A percentile compares a stretch with the other conserved stretches of the same genome.
phyloP scores from a whole-genome alignment of 2,113 vertebrate genomes.

The Prietella phreatophila region DNA sequence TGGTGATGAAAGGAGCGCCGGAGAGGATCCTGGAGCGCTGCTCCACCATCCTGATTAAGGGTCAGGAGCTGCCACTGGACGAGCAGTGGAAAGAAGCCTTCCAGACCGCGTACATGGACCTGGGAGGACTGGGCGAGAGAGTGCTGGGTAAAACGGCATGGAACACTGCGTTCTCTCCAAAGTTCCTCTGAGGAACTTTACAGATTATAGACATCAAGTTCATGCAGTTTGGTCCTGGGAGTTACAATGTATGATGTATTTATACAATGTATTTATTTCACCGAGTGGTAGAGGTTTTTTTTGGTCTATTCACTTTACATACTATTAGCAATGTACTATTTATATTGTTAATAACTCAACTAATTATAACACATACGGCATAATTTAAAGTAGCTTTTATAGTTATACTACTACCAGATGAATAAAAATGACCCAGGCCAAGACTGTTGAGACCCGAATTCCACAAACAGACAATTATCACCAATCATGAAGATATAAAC shows the following conservation, averaged over 20 bases:
- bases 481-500: neutral
- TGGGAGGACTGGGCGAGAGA: conserved; percentile 82
- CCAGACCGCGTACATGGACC: conserved; percentile 88
- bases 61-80: conserved; percentile 86
- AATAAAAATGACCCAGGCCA: neutral
- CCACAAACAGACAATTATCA: neutral
- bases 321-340: neutral
- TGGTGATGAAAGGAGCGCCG: conserved; percentile 91
- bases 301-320: neutral
- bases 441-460: neutral
- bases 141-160: conserved; percentile 70
- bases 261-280: no score
- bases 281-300: neutral
- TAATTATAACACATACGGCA: neutral
- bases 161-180: neutral
- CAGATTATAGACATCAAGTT: neutral
- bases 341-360: neutral
- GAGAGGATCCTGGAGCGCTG: conserved; percentile 88
- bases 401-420: no score
- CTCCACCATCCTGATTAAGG: conserved; percentile 83
- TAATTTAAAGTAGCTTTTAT: neutral
- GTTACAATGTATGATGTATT: neutral
- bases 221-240: neutral
- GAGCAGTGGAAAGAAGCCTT: conserved; percentile 89
- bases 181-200: neutral